phyloP scores from a whole-genome alignment of 2,113 vertebrate genomes.

The Gallinago media region DNA sequence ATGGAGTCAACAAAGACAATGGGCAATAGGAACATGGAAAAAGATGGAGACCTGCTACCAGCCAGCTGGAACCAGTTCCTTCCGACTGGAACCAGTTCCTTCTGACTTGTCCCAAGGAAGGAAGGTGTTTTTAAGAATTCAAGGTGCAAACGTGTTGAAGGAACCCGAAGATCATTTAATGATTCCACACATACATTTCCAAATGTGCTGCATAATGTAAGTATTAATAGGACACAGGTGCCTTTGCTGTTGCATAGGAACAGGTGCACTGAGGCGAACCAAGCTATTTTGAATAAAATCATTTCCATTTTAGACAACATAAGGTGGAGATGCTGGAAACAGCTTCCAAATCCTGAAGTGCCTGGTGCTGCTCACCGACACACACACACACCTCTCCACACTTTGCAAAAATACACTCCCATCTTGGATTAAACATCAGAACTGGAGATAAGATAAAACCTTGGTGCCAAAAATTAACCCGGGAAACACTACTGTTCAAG shows the following conservation, averaged over 20 bases:
- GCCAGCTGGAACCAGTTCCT: neutral
- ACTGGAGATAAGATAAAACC: neutral
- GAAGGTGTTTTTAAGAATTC: neutral
- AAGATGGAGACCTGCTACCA: neutral
- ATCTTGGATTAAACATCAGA: neutral
- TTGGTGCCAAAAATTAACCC: slow-evolving; percentile 42
- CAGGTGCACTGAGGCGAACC: neutral
- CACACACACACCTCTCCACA: neutral
- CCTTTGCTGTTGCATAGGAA: slow-evolving; percentile 45
- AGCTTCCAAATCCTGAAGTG: neutral
- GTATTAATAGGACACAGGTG: slow-evolving; percentile 54
- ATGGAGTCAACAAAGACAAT: neutral
- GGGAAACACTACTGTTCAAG: slow-evolving; percentile 46
- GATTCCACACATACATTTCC: slow-evolving; percentile 21
- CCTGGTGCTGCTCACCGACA: neutral
- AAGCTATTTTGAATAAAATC: slow-evolving; percentile 55
- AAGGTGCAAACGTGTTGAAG: neutral
- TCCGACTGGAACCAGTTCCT: neutral
- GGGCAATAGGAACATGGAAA: neutral
- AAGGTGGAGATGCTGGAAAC: slow-evolving; percentile 2
- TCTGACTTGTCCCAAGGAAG: neutral
- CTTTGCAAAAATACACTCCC: neutral
- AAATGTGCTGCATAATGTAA: slow-evolving; percentile 51
- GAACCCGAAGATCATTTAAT: slow-evolving; percentile 33
- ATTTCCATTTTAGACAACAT: slow-evolving; percentile 31